Evolutionary conservation across 1,140 invertebrate genomes (phyloP).

Genomic region (Microplitis demolitor): DNA sequence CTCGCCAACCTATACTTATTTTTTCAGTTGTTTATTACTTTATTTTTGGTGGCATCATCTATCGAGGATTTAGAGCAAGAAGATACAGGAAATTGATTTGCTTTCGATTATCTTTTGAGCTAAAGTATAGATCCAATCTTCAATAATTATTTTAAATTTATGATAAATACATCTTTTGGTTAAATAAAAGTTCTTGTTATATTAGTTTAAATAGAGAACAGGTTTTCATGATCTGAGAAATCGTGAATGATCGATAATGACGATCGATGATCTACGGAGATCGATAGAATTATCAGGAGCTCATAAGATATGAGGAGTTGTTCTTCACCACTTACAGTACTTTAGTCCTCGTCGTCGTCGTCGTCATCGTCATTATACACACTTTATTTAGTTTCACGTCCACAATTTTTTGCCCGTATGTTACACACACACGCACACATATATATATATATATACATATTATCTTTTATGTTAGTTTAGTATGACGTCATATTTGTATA

Average conservation of each 20-base stretch:
- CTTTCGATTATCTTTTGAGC: no score
- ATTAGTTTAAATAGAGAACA: not conserved
- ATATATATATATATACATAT: not conserved
- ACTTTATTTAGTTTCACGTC: no score
- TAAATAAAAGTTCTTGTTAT: no score
- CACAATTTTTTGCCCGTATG: no score
- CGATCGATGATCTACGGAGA: constrained; percentile 58
- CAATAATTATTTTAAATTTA: no score
- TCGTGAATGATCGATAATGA: constrained; percentile 52
- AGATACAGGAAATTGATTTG: no score
- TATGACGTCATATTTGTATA: constrained; percentile 17
- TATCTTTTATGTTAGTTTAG: not conserved
- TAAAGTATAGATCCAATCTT: no score
- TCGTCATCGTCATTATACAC: not conserved
- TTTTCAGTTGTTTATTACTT: no score
- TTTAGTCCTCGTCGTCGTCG: not conserved
- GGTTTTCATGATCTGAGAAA: not conserved
- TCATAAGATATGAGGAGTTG: constrained; percentile 40
- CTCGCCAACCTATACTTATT: no score
- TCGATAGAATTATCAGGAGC: constrained; percentile 53
- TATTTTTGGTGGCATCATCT: no score
- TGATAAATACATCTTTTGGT: no score
- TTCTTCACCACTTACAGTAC: constrained; percentile 15
- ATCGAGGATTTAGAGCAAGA: no score
- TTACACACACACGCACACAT: not conserved